phyloP scores from a whole-genome alignment of 2,888 invertebrate genomes.

The Caenorhabditis becei region DNA sequence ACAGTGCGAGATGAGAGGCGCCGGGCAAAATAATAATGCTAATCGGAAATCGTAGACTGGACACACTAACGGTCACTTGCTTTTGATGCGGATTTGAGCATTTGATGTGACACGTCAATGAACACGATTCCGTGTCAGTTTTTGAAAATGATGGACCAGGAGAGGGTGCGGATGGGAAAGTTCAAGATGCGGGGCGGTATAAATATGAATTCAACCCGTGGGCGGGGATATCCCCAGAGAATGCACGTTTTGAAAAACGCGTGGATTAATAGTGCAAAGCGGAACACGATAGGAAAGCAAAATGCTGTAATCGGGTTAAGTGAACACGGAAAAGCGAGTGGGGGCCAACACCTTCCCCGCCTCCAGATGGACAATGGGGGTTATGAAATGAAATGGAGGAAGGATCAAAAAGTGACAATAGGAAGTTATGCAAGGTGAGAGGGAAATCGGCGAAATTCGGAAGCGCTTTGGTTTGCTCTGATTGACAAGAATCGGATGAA shows the following conservation, averaged over 20 bases:
- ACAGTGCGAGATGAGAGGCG: conserved; percentile 50
- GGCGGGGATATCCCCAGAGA: conserved; percentile 20
- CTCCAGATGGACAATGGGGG: conserved; percentile 30
- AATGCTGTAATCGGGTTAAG: conserved; percentile 52
- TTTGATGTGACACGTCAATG: conserved; percentile 52
- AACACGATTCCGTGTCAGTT: conserved; percentile 28
- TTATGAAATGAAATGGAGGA: conserved; percentile 32
- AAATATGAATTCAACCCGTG: too few relatives aligned
- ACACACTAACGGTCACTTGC: conserved; percentile 37
- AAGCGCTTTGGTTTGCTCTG: conserved; percentile 47
- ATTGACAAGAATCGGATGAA: conserved; percentile 35
- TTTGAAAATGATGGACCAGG: conserved; percentile 1
- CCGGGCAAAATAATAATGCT: conserved; percentile 58
- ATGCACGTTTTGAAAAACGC: conserved; percentile 26
- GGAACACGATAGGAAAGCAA: conserved; percentile 39
- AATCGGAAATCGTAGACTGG: conserved; percentile 54
- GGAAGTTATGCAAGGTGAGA: conserved; percentile 49
- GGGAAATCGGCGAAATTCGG: conserved; percentile 49
- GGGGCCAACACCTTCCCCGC: conserved; percentile 33
- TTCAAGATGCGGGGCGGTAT: conserved; percentile 12
- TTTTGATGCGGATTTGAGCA: conserved; percentile 58
- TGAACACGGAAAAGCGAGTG: conserved; percentile 38
- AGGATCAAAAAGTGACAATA: conserved; percentile 44
- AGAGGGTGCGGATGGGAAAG: conserved; percentile 7
- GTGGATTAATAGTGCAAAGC: conserved; percentile 56